These are phyloP conservation scores for Haplochromis vanheusdeni DNA, from an alignment of 2,113 vertebrate genomes.

Conservation along the genomic window DNA sequence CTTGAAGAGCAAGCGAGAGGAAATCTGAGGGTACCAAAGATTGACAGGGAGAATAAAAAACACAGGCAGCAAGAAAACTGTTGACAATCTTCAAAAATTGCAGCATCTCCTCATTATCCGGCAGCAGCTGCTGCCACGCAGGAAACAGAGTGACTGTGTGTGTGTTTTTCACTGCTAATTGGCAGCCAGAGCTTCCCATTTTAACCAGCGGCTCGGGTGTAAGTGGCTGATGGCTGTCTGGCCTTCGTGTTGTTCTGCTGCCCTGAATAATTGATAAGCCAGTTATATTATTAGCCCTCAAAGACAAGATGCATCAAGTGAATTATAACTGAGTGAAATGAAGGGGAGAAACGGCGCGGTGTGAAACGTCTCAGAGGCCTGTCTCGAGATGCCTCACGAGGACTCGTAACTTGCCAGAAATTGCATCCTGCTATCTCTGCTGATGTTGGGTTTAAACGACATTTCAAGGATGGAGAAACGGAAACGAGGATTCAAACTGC, in stretches of 20 bases:
- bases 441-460: neutral
- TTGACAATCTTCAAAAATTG: constrained; percentile 20
- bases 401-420: neutral
- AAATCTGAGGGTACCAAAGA: neutral
- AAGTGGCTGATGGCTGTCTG: constrained; percentile 53
- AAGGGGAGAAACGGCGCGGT: neutral
- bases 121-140: constrained; percentile 32
- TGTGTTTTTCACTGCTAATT: constrained; percentile 51
- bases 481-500: neutral
- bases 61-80: neutral
- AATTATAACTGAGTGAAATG: constrained; percentile 28
- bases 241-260: constrained; percentile 37
- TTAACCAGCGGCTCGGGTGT: constrained; percentile 38
- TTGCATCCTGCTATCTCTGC: neutral
- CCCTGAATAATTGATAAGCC: constrained; percentile 70
- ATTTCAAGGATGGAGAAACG: neutral
- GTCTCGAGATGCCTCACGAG: neutral
- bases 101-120: constrained; percentile 46
- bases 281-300: constrained; percentile 62
- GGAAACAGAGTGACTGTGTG: neutral
- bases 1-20: neutral
- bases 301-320: constrained; percentile 43
- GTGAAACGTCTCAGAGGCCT: neutral
- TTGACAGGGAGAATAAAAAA: constrained; percentile 1
- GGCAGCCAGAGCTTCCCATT: constrained; percentile 47